Evolutionary conservation across 1,140 invertebrate species (phyloP).

Genomic region (Globodera ellingtonae): DNA sequence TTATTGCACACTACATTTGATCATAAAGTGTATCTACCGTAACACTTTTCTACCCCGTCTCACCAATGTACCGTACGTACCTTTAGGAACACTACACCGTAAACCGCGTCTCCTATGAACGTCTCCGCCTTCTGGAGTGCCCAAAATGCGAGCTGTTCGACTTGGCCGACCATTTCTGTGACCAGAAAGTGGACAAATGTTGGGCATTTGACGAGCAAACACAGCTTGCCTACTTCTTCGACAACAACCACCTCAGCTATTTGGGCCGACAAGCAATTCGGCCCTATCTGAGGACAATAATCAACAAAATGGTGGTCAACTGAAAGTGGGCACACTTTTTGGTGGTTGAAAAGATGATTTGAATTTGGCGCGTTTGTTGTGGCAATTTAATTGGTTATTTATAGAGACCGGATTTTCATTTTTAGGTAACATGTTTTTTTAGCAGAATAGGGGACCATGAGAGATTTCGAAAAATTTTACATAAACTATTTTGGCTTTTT

Average conservation of each 20-base stretch:
- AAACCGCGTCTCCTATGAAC: slow-evolving; percentile 8
- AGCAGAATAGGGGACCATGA: too few species aligned
- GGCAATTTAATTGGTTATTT: too few species aligned
- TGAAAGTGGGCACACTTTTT: too few species aligned
- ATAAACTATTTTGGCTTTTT: too few species aligned
- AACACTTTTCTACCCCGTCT: neutral
- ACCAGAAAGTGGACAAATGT: slow-evolving; percentile 9
- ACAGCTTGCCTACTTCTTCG: slow-evolving; percentile 28
- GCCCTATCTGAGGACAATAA: slow-evolving; percentile 17
- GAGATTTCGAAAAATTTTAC: too few species aligned
- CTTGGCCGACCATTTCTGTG: slow-evolving; percentile 24
- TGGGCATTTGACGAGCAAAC: slow-evolving; percentile 23
- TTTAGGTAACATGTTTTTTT: too few species aligned
- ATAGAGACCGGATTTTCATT: too few species aligned
- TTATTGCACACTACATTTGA: neutral
- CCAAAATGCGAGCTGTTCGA: slow-evolving; percentile 21
- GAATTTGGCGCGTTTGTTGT: too few species aligned
- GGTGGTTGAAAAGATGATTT: too few species aligned
- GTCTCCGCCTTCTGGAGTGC: slow-evolving; percentile 18
- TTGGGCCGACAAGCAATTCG: slow-evolving; percentile 10
- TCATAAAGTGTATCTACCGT: too few species aligned
- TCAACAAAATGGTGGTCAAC: neutral
- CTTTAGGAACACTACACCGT: slow-evolving; percentile 18
- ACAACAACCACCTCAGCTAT: slow-evolving; percentile 30
- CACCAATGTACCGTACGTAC: neutral